Evolutionary conservation across 2,797 vertebrate species (phyloP).

Genomic region (Furcifer pardalis): DNA sequence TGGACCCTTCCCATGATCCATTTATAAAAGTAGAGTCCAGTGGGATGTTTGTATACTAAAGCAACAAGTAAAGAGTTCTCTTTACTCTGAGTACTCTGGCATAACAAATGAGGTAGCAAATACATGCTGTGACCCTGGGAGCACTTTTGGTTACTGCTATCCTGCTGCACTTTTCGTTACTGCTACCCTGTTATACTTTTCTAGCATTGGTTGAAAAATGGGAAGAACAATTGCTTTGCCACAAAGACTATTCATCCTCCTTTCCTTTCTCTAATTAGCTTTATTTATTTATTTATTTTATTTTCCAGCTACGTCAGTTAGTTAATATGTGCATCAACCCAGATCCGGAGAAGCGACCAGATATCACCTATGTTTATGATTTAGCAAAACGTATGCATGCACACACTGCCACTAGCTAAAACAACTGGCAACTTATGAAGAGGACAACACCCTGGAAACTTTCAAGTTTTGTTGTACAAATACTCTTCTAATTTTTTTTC

Average conservation of each 20-base stretch:
- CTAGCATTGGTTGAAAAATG: background rate
- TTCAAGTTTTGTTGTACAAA: slow-evolving; percentile 55
- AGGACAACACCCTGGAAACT: slow-evolving; percentile 26
- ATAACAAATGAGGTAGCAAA: background rate
- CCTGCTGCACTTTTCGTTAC: background rate
- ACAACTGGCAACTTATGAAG: slow-evolving; percentile 4
- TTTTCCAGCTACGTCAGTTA: slow-evolving; percentile 89
- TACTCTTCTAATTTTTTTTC: slow-evolving; percentile 45
- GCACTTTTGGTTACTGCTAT: no score
- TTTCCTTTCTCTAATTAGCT: background rate
- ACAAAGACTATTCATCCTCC: background rate
- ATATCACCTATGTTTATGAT: slow-evolving; percentile 93
- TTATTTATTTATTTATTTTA: slow-evolving; percentile 11
- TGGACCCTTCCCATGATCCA: no score
- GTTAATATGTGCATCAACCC: slow-evolving; percentile 98
- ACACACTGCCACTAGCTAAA: slow-evolving; percentile 83
- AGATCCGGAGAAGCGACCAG: slow-evolving; percentile 96
- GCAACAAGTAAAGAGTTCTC: background rate
- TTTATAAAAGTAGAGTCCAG: background rate
- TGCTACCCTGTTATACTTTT: background rate
- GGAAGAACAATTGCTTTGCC: background rate
- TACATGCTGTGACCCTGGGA: background rate
- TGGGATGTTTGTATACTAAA: background rate
- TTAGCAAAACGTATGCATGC: slow-evolving; percentile 94
- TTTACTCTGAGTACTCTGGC: no score